Percentiles rank a stretch among this genome's conserved stretches.
Conservation (phyloP, 2,888 invertebrate genomes). For the Cosmopolites sordidus region DNA sequence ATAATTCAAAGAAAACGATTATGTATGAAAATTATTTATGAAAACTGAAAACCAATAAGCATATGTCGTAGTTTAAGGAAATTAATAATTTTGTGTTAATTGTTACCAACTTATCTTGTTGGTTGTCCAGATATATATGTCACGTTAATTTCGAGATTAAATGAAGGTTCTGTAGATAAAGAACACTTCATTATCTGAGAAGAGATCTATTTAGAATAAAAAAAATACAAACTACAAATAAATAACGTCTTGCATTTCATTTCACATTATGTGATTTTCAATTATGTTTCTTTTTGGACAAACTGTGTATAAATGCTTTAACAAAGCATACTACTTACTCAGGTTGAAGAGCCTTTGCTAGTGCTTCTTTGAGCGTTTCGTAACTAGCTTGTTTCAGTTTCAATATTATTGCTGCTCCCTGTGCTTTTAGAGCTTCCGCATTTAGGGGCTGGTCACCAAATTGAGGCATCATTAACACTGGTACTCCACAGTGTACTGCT, state of each 20-base stretch:
- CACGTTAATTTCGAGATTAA: no score
- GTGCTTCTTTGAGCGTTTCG: constrained; percentile 52
- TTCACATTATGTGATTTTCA: no score
- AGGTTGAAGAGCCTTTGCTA: constrained; percentile 57
- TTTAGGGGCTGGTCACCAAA: constrained; percentile 69
- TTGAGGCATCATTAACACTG: constrained; percentile 63
- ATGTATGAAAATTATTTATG: no score
- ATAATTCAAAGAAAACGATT: no score
- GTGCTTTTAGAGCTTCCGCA: constrained; percentile 57
- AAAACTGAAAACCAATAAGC: no score
- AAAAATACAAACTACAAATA: no score
- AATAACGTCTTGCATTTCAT: no score
- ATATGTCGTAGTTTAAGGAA: no score
- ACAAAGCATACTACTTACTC: constrained; percentile 34
- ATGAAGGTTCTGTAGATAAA: neutral
- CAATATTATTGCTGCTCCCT: constrained; percentile 57
- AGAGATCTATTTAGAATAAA: neutral
- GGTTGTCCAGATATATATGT: no score
- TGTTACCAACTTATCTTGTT: no score
- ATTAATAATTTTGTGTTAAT: no score
- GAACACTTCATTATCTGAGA: neutral
- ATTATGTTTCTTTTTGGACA: no score
- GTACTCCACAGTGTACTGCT: constrained; percentile 62
- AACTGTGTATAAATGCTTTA: neutral
- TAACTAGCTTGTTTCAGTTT: constrained; percentile 56